Evolutionary conservation across 2,888 invertebrate species (phyloP), one percentile per base, ranked within the genome.

Genomic region (Amblyteles armatorius): DNA sequence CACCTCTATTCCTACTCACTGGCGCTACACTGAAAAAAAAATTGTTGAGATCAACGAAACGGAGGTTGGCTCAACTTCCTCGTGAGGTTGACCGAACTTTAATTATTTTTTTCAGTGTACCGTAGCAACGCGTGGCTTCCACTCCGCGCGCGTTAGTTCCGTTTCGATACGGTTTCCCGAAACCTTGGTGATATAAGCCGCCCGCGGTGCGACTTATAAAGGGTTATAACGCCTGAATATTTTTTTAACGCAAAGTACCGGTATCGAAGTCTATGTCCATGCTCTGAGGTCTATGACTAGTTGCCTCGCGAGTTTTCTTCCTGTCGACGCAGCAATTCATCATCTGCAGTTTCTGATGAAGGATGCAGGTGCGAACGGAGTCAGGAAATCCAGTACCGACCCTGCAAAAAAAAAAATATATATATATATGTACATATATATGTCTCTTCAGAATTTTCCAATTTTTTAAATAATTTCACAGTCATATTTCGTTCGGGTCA

Each of bases 271-370:
- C 91, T 13, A 87, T 82, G 78, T 93, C 92, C 77, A 90, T 74
- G 63, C 88, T 91, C 40, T 90, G 93, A 55, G 88, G 89, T 40
- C 88, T 89, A 57, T 91, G 92, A 26, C 92, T 91, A 19, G 92
- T 93, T 79, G 94, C 93, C 88, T 96, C 96, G 55, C 94, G 95
- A 90, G 94, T 92, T 73, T 95, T 95, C 87, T 95, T 95, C 68
- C 96, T 95, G 85, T 95, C 95, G 88, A 97, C 96, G 93, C 97
- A 97, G 91, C 97, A 96, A 91, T 97, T 97, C 55, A 97, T 94
- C 95, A 97, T 96, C 94, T 98, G 99, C 60, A 99, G 95, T 93
- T 99, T 99, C 94, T 99, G 99, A 94, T 99, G 97, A 16, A 99
- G 95, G 63, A 99, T 95, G 93, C 99, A 98, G 7, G 98, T 97